phyloP scores from a whole-genome alignment of 92 coral and sea anemone species.

The Diadumene lineata region DNA sequence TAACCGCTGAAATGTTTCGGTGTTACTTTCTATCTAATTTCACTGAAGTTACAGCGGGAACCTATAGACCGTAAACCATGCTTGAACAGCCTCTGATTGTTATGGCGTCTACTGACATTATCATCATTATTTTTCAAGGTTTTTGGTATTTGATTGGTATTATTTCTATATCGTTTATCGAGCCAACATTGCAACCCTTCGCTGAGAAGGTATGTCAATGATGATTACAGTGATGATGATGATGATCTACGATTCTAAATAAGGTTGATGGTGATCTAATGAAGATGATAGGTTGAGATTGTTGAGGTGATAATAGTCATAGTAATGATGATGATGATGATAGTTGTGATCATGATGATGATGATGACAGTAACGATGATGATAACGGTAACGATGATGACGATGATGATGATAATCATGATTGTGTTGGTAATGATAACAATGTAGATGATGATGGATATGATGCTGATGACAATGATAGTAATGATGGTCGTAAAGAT shows the following conservation, averaged over 20 bases:
- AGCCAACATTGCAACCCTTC: constrained; percentile 22
- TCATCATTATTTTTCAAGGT: background rate
- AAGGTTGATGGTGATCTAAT: background rate
- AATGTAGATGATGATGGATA: background rate
- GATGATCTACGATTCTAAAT: too few relatives aligned
- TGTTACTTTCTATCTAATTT: too few relatives aligned
- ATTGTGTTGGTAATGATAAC: background rate
- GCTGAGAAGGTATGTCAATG: constrained; percentile 5
- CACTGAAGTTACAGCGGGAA: too few relatives aligned
- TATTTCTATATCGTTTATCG: background rate
- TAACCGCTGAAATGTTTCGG: too few relatives aligned
- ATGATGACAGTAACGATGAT: constrained; percentile 3
- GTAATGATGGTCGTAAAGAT: background rate
- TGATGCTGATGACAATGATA: background rate
- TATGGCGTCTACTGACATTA: too few relatives aligned
- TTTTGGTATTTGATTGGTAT: constrained; percentile 2
- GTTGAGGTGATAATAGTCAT: background rate
- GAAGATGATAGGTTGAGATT: background rate
- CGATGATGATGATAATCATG: background rate
- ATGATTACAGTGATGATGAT: background rate
- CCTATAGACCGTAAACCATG: too few relatives aligned
- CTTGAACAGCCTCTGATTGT: too few relatives aligned
- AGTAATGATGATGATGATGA: constrained; percentile 7
- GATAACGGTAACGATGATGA: background rate
- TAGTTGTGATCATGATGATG: background rate